Base-by-base conservation (phyloP, 2,797 vertebrate species). In the Myotis planiceps region DNA sequence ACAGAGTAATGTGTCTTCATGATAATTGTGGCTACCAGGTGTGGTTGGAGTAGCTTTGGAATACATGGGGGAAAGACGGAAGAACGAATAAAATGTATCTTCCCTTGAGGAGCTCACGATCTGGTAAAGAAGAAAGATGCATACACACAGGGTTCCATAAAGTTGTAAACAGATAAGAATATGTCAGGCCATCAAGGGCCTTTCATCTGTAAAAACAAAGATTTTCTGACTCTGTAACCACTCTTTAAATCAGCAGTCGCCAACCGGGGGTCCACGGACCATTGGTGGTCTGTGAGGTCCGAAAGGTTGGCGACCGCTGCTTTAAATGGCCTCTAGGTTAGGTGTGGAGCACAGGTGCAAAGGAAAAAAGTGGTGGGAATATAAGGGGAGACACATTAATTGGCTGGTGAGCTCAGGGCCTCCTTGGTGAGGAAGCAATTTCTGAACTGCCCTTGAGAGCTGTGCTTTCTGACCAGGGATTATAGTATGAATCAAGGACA, bases 371-470 rank as follows among this genome's bases (percentile, higher is more conserved):
- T 9, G 34, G 2, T 5, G 29, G 60, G 63, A 76, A 14, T 5
- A 10, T 32, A 23, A 6, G 19, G 32, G 9, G 9, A 25, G 58
- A 9, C 18, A 39, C 5, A 6, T 32, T 29, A 10, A 86, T 19
- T 13, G 16, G 27, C 10, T 39, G 21, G 0, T 27, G 14, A 47
- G 66, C 29, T 42, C 10, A 18, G 37, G 39, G 49, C 1, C 0
- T 45, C 16, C 19, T 42, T 32, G 29, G 18, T 23, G 60, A 49
- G 9, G 45, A 29, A 2, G 2, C 14, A 27, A 55, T 2, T 12
- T 74, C 39, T 60, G 23, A 65, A 66, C 34, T 19, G 55, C 25
- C 14, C 27, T 51, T 32, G 63, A 63, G 53, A 66, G 2, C 15
- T 55, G 21, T 1, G 6, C 21, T 58, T 81, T 37, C 29, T 66